These are phyloP conservation scores for Pinna nobilis DNA, from an alignment of 1,140 invertebrate genomes.

Conservation along the genomic window DNA sequence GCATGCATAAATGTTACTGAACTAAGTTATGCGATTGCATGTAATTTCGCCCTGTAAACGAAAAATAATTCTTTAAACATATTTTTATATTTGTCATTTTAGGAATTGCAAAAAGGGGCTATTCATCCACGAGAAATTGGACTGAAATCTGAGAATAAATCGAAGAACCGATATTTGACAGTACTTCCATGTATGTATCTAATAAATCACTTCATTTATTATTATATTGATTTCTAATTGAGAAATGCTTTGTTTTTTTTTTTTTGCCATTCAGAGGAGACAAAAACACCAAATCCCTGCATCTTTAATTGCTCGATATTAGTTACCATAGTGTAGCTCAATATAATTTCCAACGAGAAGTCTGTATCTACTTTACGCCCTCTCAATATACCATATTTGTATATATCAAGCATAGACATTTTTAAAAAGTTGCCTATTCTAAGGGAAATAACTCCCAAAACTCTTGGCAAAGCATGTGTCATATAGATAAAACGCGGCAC, in stretches of 20 bases:
- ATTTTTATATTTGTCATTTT: not conserved
- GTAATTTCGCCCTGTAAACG: not conserved
- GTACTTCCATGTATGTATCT: slow-evolving; percentile 12
- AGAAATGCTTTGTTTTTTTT: not conserved
- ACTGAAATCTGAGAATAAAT: slow-evolving; percentile 2
- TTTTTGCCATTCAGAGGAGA: too few relatives aligned
- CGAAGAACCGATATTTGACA: slow-evolving; percentile 17
- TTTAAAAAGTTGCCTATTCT: too few relatives aligned
- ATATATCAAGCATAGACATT: too few relatives aligned
- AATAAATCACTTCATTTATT: not conserved
- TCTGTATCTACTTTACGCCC: not conserved
- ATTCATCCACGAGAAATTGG: slow-evolving; percentile 5
- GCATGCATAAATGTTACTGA: not conserved
- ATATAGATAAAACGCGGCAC: too few relatives aligned
- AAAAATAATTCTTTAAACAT: not conserved
- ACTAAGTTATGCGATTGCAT: not conserved
- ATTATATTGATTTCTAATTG: not conserved
- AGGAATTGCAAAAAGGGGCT: slow-evolving; percentile 18
- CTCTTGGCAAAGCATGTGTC: too few relatives aligned
- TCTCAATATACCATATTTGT: too few relatives aligned
- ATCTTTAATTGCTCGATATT: too few relatives aligned
- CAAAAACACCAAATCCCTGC: too few relatives aligned
- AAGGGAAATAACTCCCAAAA: too few relatives aligned
- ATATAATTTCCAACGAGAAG: too few relatives aligned
- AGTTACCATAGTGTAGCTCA: too few relatives aligned